A percentile compares a stretch with the other conserved stretches of the same genome.
These are phyloP conservation scores for Turritopsis dohrnii DNA, from an alignment of 30 jellyfish, hydroid and myxozoan species.

Conservation along the genomic window DNA sequence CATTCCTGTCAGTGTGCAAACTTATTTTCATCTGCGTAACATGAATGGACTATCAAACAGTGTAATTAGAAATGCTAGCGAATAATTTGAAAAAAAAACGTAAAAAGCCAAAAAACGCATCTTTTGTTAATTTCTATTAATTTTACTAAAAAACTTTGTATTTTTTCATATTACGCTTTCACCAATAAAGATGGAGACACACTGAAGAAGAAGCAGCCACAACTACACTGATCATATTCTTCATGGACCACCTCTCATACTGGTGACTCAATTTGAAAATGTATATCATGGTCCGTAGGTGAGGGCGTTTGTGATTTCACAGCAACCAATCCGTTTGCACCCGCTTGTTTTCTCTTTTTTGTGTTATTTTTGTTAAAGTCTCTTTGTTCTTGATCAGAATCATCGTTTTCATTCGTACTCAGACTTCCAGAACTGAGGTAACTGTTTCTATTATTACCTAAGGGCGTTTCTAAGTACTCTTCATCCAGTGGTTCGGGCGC, in stretches of 20 bases:
- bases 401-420: background rate
- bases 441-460: constrained; percentile 50
- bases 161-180: background rate
- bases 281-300: background rate
- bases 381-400: background rate
- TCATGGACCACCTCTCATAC: constrained; percentile 11
- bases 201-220: too few species aligned
- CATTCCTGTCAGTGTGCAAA: background rate
- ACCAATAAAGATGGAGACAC: background rate
- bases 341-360: constrained; percentile 14
- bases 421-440: constrained; percentile 10
- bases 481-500: constrained; percentile 93
- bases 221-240: too few species aligned
- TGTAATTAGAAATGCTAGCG: background rate
- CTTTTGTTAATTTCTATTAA: background rate
- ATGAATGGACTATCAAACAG: background rate
- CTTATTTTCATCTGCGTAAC: background rate
- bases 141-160: background rate
- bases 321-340: constrained; percentile 7
- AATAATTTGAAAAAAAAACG: background rate
- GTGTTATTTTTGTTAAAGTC: constrained; percentile 13
- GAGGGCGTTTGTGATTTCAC: constrained; percentile 1
- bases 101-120: background rate
- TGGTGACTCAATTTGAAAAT: constrained; percentile 16
- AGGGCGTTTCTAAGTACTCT: constrained; percentile 73